Evolutionary conservation across 2,888 invertebrate species (phyloP), one percentile per base, ranked within the genome.

Genomic region (Bunonema sp.): DNA sequence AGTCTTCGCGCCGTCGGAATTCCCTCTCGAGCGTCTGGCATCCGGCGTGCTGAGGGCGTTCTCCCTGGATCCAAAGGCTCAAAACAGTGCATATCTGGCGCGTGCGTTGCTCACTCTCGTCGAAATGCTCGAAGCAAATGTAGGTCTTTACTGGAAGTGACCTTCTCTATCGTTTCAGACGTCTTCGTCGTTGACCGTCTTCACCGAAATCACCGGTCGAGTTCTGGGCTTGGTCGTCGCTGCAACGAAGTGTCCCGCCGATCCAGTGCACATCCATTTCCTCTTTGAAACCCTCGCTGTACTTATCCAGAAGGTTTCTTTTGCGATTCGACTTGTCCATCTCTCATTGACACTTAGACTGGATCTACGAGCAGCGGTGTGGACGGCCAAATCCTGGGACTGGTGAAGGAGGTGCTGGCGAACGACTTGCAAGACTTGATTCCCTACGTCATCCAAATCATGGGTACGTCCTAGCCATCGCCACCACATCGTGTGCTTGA

Each of bases 181-280:
- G n/a, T n/a, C n/a, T n/a, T n/a, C n/a, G n/a, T n/a, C n/a, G n/a
- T n/a, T n/a, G n/a, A n/a, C n/a, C n/a, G n/a, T n/a, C n/a, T n/a
- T n/a, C n/a, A n/a, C 41, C 28, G 34, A 31, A 8, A 57, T 62
- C 35, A 54, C 62, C 12, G 42, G 35, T 5, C 47, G 47, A 12
- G 40, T 63, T 23, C 53, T 48, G 1, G 37, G 43, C 21, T 44
- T 64, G 35, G 52, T 64, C 21, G 50, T 47, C 15, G 45, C 46
- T 16, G 55, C 56, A 12, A 50, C 52, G 20, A 49, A 52, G 40
- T 49, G 54, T 23, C 75, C 93, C 0, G 84, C 84, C 60, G 84
- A 87, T 61, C 93, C 97, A 0, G 84, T 89, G 70, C 93, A 93
- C 74, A 93, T 93, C 74, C 97, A 99, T 70, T 97, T 84, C 72